A percentile compares a stretch with the other conserved stretches of the same genome.
Conservation (phyloP, 2,113 vertebrate genomes). For the Oncorhynchus gorbuscha region DNA sequence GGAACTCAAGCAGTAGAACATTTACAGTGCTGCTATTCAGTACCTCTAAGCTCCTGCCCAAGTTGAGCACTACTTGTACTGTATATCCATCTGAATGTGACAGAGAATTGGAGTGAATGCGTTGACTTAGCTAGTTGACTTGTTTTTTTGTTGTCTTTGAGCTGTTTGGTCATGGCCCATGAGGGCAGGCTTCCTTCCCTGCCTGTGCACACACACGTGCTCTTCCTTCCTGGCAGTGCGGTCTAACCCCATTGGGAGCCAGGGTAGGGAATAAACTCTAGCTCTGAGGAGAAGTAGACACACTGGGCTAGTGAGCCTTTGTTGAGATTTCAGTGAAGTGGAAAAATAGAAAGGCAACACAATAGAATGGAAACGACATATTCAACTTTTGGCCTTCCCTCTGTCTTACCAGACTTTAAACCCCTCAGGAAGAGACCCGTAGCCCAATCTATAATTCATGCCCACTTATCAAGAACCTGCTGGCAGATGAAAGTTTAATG, state of each 20-base stretch:
- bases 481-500: constrained; percentile 74
- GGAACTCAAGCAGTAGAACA: too few species aligned
- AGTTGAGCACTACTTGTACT: too few species aligned
- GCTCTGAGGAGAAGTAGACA: constrained; percentile 21
- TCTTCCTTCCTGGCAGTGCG: constrained; percentile 71
- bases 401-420: neutral
- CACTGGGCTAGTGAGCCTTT: neutral
- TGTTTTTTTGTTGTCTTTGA: constrained; percentile 28
- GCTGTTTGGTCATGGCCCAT: constrained; percentile 50
- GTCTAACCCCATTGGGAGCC: constrained; percentile 36
- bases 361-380: neutral
- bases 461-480: constrained; percentile 53
- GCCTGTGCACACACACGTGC: constrained; percentile 47
- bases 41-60: too few species aligned
- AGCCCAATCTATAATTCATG: constrained; percentile 71
- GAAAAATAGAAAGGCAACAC: constrained; percentile 5
- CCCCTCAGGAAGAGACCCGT: neutral
- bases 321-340: neutral
- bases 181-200: constrained; percentile 64
- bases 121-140: constrained; percentile 29
- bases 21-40: too few species aligned
- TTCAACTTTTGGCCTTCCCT: too few species aligned
- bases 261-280: constrained; percentile 24
- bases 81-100: neutral
- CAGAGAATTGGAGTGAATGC: constrained; percentile 35